Evolutionary conservation across 2,113 vertebrate species (phyloP).

Genomic region (Cryptotis parvus): DNA sequence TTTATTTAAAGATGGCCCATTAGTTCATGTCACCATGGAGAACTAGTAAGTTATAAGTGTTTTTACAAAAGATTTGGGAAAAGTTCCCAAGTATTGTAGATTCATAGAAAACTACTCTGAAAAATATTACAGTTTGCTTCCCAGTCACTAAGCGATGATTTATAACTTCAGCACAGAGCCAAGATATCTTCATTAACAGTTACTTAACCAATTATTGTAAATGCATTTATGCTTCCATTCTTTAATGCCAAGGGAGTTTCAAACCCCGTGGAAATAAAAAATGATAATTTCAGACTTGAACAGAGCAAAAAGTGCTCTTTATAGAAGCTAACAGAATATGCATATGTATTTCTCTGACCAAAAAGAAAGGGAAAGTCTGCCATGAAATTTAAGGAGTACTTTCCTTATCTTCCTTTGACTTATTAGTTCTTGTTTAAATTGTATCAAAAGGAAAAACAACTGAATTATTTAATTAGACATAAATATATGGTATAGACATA

Average conservation of each 20-base stretch:
- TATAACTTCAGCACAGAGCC: slow-evolving; percentile 50
- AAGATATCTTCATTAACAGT: slow-evolving; percentile 50
- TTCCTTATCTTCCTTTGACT: slow-evolving; percentile 65
- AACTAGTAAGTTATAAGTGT: slow-evolving; percentile 68
- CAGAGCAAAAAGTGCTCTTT: not conserved
- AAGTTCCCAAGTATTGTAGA: slow-evolving; percentile 26
- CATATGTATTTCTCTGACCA: not conserved
- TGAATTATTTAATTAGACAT: slow-evolving; percentile 49
- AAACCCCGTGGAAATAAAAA: not conserved
- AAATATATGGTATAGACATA: slow-evolving; percentile 26
- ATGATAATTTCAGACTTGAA: slow-evolving; percentile 29
- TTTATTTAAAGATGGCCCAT: slow-evolving; percentile 77
- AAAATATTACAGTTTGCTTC: slow-evolving; percentile 64
- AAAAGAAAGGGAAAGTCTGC: slow-evolving; percentile 34
- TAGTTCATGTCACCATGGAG: slow-evolving; percentile 69
- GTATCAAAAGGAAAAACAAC: slow-evolving; percentile 72
- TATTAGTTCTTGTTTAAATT: slow-evolving; percentile 50
- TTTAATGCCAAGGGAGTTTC: slow-evolving; percentile 62
- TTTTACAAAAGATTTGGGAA: slow-evolving; percentile 60
- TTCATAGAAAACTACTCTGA: slow-evolving; percentile 27
- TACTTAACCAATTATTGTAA: slow-evolving; percentile 47
- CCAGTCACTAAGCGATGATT: slow-evolving; percentile 58
- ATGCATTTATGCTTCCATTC: not conserved
- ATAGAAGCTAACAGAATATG: not conserved
- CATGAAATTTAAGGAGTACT: slow-evolving; percentile 20